Evolutionary conservation across 2,113 vertebrate genomes (phyloP).

Genomic region (Leptobrachium leishanense): DNA sequence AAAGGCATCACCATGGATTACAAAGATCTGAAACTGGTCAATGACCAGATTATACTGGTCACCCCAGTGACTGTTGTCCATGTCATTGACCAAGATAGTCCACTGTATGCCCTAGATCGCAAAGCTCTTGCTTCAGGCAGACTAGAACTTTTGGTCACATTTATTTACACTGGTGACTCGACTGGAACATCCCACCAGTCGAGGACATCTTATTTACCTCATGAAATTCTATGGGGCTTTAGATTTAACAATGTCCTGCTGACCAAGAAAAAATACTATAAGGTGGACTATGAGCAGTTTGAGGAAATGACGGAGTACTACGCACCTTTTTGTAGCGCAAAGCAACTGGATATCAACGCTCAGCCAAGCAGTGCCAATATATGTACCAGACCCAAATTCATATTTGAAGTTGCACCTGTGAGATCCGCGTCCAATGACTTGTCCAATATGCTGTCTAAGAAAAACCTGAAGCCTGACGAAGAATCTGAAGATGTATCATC

Average conservation of each 20-base stretch:
- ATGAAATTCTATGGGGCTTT: slow-evolving; percentile 92
- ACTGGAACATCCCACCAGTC: slow-evolving; percentile 92
- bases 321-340: slow-evolving; percentile 80
- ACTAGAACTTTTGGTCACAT: slow-evolving; percentile 94
- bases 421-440: neutral
- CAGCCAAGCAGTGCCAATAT: slow-evolving; percentile 55
- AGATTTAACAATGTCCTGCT: slow-evolving; percentile 86
- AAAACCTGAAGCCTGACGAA: neutral
- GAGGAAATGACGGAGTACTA: slow-evolving; percentile 85
- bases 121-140: slow-evolving; percentile 74
- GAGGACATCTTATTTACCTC: slow-evolving; percentile 82
- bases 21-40: slow-evolving; percentile 78
- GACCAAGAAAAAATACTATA: slow-evolving; percentile 78
- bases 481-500: neutral
- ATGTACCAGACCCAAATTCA: slow-evolving; percentile 17
- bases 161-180: slow-evolving; percentile 89
- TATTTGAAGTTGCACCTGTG: neutral
- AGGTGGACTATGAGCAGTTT: slow-evolving; percentile 86
- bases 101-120: slow-evolving; percentile 79
- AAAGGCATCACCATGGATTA: slow-evolving; percentile 77
- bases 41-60: slow-evolving; percentile 81
- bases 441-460: neutral
- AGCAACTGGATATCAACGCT: slow-evolving; percentile 76
- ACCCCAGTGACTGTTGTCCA: slow-evolving; percentile 84
- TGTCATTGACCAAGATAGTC: slow-evolving; percentile 79